These are phyloP conservation scores for Tenodera sinensis DNA, from an alignment of 2,888 invertebrate species.

Conservation along the genomic window DNA sequence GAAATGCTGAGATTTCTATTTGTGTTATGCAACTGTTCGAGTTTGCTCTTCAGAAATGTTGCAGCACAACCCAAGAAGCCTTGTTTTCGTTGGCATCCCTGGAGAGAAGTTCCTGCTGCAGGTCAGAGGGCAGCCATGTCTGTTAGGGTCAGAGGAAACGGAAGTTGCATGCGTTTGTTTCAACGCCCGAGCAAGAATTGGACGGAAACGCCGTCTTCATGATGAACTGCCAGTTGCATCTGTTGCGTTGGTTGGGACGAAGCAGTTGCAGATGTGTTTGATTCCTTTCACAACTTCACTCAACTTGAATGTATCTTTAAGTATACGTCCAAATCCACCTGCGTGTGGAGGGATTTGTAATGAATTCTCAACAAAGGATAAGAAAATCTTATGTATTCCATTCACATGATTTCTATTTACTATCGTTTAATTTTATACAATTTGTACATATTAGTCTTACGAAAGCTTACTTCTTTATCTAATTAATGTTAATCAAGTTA, in stretches of 20 bases:
- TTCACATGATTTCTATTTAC: no score
- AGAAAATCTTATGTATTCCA: no score
- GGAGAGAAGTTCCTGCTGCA: background rate
- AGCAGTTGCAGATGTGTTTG: background rate
- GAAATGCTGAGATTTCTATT: no score
- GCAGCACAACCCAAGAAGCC: background rate
- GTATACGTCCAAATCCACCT: no score
- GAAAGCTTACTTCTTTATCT: no score
- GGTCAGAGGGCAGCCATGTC: background rate
- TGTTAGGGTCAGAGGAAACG: background rate
- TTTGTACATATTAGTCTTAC: no score
- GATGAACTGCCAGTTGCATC: background rate
- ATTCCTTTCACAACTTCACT: background rate
- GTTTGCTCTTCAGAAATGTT: background rate
- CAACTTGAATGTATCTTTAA: background rate
- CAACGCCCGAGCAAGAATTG: background rate
- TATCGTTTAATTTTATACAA: no score
- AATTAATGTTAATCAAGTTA: no score
- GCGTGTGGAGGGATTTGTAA: no score
- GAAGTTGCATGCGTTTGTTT: background rate
- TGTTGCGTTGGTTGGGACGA: background rate
- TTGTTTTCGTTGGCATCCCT: background rate
- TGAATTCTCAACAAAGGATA: no score
- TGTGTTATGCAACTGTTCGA: no score
- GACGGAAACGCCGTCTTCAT: background rate